Conservation (phyloP, 2,113 vertebrate genomes). For the Falco punctatus region DNA sequence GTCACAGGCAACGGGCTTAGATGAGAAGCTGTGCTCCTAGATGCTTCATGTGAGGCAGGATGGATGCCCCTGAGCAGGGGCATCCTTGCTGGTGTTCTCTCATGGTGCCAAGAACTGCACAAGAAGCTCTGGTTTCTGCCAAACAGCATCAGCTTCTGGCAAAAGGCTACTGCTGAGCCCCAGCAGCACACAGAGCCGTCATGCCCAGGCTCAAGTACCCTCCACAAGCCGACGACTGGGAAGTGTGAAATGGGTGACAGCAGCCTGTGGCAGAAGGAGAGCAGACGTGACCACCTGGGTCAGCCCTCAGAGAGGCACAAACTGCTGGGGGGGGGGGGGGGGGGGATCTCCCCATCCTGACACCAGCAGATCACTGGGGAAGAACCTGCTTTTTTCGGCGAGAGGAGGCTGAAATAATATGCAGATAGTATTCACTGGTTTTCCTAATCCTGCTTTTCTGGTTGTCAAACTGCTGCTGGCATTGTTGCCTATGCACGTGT, state of each 20-base stretch:
- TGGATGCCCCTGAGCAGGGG: rapidly evolving
- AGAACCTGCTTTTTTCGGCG: background rate
- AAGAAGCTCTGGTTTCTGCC: background rate
- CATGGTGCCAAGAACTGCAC: background rate
- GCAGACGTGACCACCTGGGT: rapidly evolving
- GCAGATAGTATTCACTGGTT: background rate
- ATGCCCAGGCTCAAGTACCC: background rate
- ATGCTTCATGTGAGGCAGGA: background rate
- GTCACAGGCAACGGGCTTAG: background rate
- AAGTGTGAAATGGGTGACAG: background rate
- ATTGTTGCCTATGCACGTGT: background rate
- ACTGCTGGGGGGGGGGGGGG: background rate
- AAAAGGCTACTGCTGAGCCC: background rate
- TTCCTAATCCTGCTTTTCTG: background rate
- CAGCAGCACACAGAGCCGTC: rapidly evolving
- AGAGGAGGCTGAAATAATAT: background rate
- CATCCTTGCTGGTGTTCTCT: background rate
- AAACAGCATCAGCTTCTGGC: background rate
- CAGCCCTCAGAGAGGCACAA: background rate
- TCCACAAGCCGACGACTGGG: background rate
- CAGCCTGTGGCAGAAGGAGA: background rate
- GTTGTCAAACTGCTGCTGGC: background rate
- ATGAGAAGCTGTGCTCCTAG: background rate
- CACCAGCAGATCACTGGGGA: rapidly evolving
- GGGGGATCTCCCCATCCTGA: background rate